Evolutionary conservation across 2,113 vertebrate species (phyloP), one percentile per base, ranked within the genome.

Genomic region (Regulus satrapa): DNA sequence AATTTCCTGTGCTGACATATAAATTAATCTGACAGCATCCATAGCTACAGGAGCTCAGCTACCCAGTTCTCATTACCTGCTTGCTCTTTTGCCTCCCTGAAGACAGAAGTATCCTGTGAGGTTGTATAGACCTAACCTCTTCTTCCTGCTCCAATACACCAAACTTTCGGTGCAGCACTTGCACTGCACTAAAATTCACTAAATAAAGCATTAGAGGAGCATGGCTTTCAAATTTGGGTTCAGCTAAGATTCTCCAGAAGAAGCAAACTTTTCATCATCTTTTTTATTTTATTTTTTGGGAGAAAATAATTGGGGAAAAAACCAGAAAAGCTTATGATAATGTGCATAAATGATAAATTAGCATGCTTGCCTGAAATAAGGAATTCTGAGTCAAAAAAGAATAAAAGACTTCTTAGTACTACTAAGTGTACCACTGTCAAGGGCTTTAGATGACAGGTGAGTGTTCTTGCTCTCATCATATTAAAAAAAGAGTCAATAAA

Each of bases 311-410:
- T 41, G 41, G 31, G 32, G 21, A 67, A 16, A 85, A 16, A n/a
- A n/a, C n/a, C 10, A 59, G 14, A 76, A 64, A 69, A 51, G 6
- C 28, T 49, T 45, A 10, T 41, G 34, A 17, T 9, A 62, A n/a
- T 46, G 29, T 17, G 18, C 31, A 18, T 78, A 71, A 78, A 62
- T 43, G 15, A 78, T 51, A 31, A 73, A 86, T 59, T 78, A 68
- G 31, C 59, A 38, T 24, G 21, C 14, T 74, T 58, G 14, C 38
- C 52, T 88, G 58, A 95, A 89, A 94, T 72, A 90, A 94, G 64
- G 88, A 89, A 89, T 89, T 95, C 79, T 78, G 87, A 95, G 88
- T 93, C 86, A 92, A 38, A 56, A 69, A 68, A 89, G 62, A 77
- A 92, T 95, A 83, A 96, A 95, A 96, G 49, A 48, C 34, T 86